Evolutionary conservation across 2,797 vertebrate species (phyloP).

Genomic region (Caiman crocodilus): DNA sequence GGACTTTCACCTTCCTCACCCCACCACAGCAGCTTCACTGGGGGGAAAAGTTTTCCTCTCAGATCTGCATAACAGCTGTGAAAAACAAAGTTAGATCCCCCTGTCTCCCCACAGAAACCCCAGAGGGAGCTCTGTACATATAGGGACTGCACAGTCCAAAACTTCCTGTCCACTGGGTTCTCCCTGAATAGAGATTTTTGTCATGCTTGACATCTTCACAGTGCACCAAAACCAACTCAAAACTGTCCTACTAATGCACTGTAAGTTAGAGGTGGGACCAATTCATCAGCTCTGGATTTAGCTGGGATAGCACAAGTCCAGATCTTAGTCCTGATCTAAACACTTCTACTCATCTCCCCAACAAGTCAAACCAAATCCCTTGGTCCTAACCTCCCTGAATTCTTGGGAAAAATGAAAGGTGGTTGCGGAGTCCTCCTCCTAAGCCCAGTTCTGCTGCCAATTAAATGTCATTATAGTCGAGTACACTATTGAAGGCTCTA

Average conservation of each 20-base stretch:
- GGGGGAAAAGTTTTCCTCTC: neutral
- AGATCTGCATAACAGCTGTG: neutral
- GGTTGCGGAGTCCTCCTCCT: neutral
- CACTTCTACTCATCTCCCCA: neutral
- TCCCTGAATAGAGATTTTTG: neutral
- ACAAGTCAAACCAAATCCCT: neutral
- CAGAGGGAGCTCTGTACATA: neutral
- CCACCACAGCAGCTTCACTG: neutral
- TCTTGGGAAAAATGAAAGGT: neutral
- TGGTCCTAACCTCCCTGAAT: neutral
- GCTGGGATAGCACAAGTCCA: neutral
- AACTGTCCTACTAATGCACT: neutral
- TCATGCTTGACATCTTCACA: conserved; percentile 32
- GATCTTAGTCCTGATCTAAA: neutral
- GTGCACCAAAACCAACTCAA: neutral
- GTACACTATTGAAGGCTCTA: neutral
- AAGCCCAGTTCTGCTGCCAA: neutral
- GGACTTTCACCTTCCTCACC: neutral
- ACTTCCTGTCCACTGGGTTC: neutral
- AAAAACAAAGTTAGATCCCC: neutral
- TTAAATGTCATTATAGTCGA: neutral
- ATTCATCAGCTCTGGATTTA: fast-evolving
- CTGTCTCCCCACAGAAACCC: neutral
- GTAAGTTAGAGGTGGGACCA: neutral
- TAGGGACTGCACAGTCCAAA: neutral